Percentiles rank a stretch among this genome's conserved stretches.
Conservation (phyloP, 2,888 invertebrate species). For the Leucozona laternaria region DNA sequence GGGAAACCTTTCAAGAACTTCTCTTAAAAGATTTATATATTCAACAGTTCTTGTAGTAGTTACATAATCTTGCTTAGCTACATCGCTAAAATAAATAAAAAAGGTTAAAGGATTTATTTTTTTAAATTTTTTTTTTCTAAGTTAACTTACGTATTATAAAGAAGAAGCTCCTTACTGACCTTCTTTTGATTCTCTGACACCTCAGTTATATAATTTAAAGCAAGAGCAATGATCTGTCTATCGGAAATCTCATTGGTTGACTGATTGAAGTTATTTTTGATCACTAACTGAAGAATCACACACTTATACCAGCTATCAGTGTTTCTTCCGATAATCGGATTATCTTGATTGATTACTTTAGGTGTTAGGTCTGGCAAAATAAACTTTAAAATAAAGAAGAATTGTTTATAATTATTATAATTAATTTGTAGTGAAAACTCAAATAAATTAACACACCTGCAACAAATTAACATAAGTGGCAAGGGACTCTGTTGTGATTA, state of each 20-base stretch:
- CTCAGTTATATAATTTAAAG: conserved; percentile 81
- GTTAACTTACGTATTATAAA: conserved; percentile 84
- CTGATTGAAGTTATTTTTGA: conserved; percentile 81
- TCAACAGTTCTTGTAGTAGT: conserved; percentile 80
- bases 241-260: conserved; percentile 80
- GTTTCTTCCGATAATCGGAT: conserved; percentile 78
- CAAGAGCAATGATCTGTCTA: conserved; percentile 78
- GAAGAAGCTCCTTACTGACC: conserved; percentile 81
- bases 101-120: not conserved
- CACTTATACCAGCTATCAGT: conserved; percentile 80
- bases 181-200: conserved; percentile 79
- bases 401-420: not conserved
- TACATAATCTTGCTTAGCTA: conserved; percentile 77
- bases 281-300: conserved; percentile 79
- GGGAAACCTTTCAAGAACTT: conserved; percentile 80
- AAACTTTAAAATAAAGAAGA: conserved; percentile 76
- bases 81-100: conserved; percentile 77
- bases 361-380: conserved; percentile 79
- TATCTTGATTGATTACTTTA: conserved; percentile 77
- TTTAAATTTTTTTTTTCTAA: not conserved
- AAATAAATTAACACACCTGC: conserved; percentile 77
- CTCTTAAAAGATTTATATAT: conserved; percentile 80
- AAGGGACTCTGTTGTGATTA: conserved; percentile 77
- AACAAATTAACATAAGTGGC: conserved; percentile 79
- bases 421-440: not conserved